phyloP scores from a whole-genome alignment of 2,797 vertebrate genomes.

The Limnodromus scolopaceus region DNA sequence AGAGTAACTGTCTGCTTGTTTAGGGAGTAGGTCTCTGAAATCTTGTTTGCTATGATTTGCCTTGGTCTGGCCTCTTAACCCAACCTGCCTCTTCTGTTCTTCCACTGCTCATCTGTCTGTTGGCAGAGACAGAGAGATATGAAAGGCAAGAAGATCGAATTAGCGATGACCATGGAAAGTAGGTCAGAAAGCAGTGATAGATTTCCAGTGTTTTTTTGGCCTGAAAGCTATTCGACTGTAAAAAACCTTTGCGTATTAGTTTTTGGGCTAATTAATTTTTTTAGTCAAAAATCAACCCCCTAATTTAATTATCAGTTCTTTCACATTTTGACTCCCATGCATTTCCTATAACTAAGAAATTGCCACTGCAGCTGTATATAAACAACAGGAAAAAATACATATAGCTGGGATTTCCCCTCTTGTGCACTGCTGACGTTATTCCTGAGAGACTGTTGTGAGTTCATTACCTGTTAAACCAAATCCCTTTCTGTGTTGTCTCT shows the following conservation, averaged over 20 bases:
- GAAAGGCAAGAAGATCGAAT: slow-evolving; percentile 68
- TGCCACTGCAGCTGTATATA: neutral
- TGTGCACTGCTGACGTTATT: neutral
- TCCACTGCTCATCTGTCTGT: slow-evolving; percentile 54
- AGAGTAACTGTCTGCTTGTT: neutral
- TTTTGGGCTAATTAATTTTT: neutral
- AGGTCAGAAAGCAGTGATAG: slow-evolving; percentile 64
- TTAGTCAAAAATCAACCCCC: neutral
- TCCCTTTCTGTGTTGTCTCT: neutral
- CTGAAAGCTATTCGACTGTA: neutral
- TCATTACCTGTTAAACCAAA: neutral
- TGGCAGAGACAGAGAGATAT: slow-evolving; percentile 51
- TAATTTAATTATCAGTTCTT: neutral
- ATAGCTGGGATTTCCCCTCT: slow-evolving; percentile 14
- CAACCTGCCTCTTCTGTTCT: slow-evolving; percentile 51
- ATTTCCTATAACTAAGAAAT: neutral
- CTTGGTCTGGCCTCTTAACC: slow-evolving; percentile 26
- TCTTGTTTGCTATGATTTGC: slow-evolving; percentile 6
- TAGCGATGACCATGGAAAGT: slow-evolving; percentile 61
- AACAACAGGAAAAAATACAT: neutral
- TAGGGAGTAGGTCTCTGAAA: neutral
- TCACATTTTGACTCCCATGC: neutral
- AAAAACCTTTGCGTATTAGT: neutral
- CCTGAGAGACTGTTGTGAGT: neutral
- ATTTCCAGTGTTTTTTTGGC: slow-evolving; percentile 12